Evolutionary conservation across 2,797 vertebrate species (phyloP).

Genomic region (Florisuga fusca): DNA sequence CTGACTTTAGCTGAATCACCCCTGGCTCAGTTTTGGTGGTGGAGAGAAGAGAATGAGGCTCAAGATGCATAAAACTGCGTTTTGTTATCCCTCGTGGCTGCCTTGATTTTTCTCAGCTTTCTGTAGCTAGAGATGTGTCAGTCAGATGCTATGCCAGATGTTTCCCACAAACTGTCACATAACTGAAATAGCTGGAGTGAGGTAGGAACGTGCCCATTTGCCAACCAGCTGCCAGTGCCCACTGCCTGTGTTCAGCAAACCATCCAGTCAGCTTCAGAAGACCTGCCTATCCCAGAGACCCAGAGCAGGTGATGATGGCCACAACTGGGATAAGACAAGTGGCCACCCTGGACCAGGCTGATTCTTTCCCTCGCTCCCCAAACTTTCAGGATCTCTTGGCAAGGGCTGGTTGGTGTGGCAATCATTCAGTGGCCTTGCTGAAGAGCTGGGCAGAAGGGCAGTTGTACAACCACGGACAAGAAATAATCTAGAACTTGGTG

Average conservation of each 20-base stretch:
- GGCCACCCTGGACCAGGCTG: neutral
- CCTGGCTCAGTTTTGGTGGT: neutral
- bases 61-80: neutral
- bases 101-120: constrained; percentile 52
- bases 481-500: neutral
- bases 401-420: neutral
- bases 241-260: neutral
- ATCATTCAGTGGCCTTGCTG: neutral
- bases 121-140: constrained; percentile 27
- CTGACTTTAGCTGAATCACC: neutral
- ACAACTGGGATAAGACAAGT: neutral
- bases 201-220: neutral
- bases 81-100: constrained; percentile 34
- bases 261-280: neutral
- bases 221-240: neutral
- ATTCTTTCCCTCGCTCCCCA: neutral
- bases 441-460: neutral
- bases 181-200: constrained; percentile 17
- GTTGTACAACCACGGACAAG: neutral
- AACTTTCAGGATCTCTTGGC: rapidly evolving
- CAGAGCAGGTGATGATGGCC: neutral
- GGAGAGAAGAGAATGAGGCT: neutral
- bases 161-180: constrained; percentile 27
- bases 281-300: neutral
- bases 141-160: constrained; percentile 64